These are phyloP conservation scores for Lemur catta DNA, from an alignment of 2,797 vertebrate species.

Conservation along the genomic window DNA sequence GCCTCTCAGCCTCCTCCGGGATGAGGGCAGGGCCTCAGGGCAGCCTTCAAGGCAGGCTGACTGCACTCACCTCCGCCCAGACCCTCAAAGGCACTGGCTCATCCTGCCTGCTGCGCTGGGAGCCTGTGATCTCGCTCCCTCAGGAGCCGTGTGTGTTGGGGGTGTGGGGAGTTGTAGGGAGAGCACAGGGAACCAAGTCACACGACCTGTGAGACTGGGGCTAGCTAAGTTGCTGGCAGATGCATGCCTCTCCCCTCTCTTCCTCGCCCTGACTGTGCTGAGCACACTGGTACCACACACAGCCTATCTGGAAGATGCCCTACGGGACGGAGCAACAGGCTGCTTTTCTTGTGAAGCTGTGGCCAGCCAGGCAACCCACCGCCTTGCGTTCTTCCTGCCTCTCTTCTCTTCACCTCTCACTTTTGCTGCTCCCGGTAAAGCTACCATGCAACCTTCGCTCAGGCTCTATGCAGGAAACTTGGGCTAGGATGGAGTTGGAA, in stretches of 20 bases:
- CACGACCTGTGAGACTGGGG: not conserved
- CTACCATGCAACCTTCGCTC: not conserved
- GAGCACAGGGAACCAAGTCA: not conserved
- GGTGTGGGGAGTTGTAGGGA: fast-evolving
- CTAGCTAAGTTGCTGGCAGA: not conserved
- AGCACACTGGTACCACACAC: not conserved
- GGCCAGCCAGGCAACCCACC: not conserved
- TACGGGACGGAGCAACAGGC: not conserved
- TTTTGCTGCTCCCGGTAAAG: not conserved
- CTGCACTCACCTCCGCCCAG: not conserved
- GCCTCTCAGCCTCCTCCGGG: not conserved
- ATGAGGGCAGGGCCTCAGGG: not conserved
- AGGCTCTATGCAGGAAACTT: not conserved
- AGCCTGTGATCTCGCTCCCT: not conserved
- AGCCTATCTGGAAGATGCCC: not conserved
- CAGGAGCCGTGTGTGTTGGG: fast-evolving
- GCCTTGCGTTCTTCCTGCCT: not conserved
- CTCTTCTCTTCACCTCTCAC: not conserved
- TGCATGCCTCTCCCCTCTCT: not conserved
- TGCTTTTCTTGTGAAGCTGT: not conserved
- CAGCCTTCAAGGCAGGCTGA: fast-evolving
- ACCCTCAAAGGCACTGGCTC: not conserved
- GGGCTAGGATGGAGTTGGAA: not conserved
- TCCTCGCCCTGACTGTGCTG: not conserved
- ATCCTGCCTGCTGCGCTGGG: not conserved